Conservation (phyloP, 2,113 vertebrate species). For the Morone chrysops region DNA sequence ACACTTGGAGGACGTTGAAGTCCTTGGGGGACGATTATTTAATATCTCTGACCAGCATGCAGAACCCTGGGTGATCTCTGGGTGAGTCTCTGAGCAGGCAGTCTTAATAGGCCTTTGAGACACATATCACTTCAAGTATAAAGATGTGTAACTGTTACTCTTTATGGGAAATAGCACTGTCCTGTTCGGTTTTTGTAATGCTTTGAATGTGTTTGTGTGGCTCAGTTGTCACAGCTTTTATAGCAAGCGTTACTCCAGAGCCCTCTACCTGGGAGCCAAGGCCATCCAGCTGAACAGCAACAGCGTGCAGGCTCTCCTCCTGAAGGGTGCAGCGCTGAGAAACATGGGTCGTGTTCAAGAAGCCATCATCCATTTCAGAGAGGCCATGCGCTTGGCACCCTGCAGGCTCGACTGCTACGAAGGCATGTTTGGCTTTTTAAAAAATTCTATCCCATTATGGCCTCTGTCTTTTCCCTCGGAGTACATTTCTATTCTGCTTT, state of each 20-base stretch:
- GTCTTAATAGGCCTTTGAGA: neutral
- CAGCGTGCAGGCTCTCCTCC: slow-evolving; percentile 94
- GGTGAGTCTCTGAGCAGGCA: slow-evolving; percentile 79
- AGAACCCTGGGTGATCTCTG: slow-evolving; percentile 98
- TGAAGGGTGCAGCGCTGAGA: slow-evolving; percentile 95
- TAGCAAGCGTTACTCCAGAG: slow-evolving; percentile 96
- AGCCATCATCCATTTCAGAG: slow-evolving; percentile 97
- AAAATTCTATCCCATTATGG: neutral
- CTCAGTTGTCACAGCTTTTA: slow-evolving; percentile 97
- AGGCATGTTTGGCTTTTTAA: slow-evolving; percentile 77
- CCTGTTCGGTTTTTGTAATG: neutral
- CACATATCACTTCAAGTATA: neutral
- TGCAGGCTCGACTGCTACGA: slow-evolving; percentile 98
- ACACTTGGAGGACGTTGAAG: slow-evolving; percentile 97
- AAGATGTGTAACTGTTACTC: neutral
- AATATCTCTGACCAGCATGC: slow-evolving; percentile 99
- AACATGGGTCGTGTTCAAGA: slow-evolving; percentile 98
- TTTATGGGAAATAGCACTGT: neutral
- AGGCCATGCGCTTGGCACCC: slow-evolving; percentile 94
- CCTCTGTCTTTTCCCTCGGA: neutral
- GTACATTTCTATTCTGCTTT: neutral
- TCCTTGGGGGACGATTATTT: slow-evolving; percentile 95
- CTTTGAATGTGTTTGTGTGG: slow-evolving; percentile 16
- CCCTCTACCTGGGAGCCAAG: slow-evolving; percentile 96
- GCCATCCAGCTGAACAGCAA: slow-evolving; percentile 99